Evolutionary conservation across 2,888 invertebrate species (phyloP).

Genomic region (Erebia epiphron): DNA sequence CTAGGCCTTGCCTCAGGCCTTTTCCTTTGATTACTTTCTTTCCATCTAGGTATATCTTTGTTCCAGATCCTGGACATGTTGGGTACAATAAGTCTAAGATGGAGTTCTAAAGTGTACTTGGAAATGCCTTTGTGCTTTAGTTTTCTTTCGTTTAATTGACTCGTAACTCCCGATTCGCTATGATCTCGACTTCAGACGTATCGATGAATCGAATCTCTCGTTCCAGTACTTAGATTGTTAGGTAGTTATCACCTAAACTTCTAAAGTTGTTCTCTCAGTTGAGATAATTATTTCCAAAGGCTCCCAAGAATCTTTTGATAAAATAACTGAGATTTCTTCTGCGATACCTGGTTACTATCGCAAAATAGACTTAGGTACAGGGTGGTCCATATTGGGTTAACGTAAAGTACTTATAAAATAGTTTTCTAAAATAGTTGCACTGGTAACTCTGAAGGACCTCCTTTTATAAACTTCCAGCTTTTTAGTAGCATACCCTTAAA

Average conservation of each 20-base stretch:
- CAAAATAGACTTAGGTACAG: too few relatives aligned
- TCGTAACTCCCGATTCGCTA: slow-evolving; percentile 6
- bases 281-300: background rate
- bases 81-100: background rate
- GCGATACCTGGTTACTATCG: too few relatives aligned
- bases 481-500: background rate
- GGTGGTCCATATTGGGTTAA: too few relatives aligned
- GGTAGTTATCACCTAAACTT: background rate
- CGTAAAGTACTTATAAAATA: too few relatives aligned
- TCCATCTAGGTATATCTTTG: background rate
- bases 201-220: slow-evolving; percentile 5
- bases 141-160: slow-evolving; percentile 13
- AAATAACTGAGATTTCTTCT: too few relatives aligned
- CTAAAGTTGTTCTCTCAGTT: background rate
- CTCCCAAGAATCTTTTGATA: background rate
- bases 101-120: background rate
- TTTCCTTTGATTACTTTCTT: background rate
- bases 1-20: background rate
- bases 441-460: too few relatives aligned
- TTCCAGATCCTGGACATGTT: background rate
- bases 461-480: background rate
- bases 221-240: background rate
- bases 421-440: too few relatives aligned
- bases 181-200: background rate
- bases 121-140: slow-evolving; percentile 14